Base-by-base conservation (phyloP, 2,797 vertebrate species). In the Neosalanx taihuensis region DNA sequence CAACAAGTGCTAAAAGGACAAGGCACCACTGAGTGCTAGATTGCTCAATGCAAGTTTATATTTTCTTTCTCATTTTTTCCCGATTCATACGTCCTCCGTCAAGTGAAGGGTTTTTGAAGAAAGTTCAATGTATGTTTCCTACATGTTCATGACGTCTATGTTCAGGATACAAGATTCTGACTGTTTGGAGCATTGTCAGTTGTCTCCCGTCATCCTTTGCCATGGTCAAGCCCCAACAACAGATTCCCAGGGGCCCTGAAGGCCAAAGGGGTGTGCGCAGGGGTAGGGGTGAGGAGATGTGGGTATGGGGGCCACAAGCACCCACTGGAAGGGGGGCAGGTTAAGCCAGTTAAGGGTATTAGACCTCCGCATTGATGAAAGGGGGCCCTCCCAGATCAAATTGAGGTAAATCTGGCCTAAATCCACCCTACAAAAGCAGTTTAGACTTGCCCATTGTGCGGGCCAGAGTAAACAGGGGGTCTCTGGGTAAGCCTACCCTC, bases 301-400 rank as follows among this genome's bases (percentile, higher is more conserved):
- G 89, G 85, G 83, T 85, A 85, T 86, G 86, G 83, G 85, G 83
- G 82, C 78, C 78, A 79, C 74, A 63, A 85, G 85, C 88, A 89
- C 89, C 90, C 87, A 91, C 87, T 41, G 41, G 41, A 9, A 87
- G 88, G 93, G 92, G 92, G 92, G 90, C 88, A 92, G 89, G 65
- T 82, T 93, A 94, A 94, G 91, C 92, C 93, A 90, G 90, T 93
- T 94, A 92, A 92, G 89, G 92, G 92, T 90, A 93, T 94, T 94
- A 94, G 93, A 94, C 94, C 93, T 94, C 94, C 93, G 89, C 86
- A 88, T 91, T 92, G 92, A 94, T 94, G 92, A 95, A 95, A 95
- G 91, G 88, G 87, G 89, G 89, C 91, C 92, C 85, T 90, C 80
- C 81, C 85, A 90, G 92, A 92, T 94, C 92, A 92, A 94, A 95